Base-by-base conservation (phyloP, 2,797 vertebrate genomes). In the Onychomys torridus region DNA sequence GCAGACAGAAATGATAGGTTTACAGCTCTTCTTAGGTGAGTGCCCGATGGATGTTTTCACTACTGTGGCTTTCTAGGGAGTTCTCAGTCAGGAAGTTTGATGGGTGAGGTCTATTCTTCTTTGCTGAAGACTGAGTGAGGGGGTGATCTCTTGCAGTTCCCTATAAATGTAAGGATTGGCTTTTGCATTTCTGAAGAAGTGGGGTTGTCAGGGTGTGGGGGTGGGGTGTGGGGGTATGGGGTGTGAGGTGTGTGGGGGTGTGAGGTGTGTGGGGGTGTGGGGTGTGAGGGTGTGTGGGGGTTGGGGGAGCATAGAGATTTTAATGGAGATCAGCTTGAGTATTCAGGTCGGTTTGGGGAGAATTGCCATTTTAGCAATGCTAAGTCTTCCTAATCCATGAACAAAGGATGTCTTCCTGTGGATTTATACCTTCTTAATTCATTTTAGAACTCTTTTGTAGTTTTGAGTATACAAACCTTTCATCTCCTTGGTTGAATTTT, bases 401-500 rank as follows among this genome's bases (percentile, higher is more conserved):
- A 92, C 32, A 89, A n/a, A 77, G 43, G 52, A 71, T 52, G 17
- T 29, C 61, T 71, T 71, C 67, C 23, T 83, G 71, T 78, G 61
- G 46, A 67, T 83, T 96, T 85, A 90, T 17, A 32, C 29, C 63
- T 85, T 93, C 40, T 90, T 71, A 79, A 25, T 89, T 93, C 37
- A 0, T 87, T 92, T 83, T 29, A 55, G 69, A 27, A 79, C 29
- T 86, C 61, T 32, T 92, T 77, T 82, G 23, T 91, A 91, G 67
- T 91, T 91, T 67, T 88, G 67, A 76, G 55, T 84, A 65, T 57
- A 77, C 71, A 76, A 76, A 43, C 55, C 40, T 81, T 93, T 93
- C 34, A 81, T 46, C 37, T 55, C 9, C 55, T 73, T 27, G 73
- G 52, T 79, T 49, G 27, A 71, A 16, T n/a, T 85, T 84, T 76